Conservation (phyloP, 2,797 vertebrate genomes). For the Acomys russatus region DNA sequence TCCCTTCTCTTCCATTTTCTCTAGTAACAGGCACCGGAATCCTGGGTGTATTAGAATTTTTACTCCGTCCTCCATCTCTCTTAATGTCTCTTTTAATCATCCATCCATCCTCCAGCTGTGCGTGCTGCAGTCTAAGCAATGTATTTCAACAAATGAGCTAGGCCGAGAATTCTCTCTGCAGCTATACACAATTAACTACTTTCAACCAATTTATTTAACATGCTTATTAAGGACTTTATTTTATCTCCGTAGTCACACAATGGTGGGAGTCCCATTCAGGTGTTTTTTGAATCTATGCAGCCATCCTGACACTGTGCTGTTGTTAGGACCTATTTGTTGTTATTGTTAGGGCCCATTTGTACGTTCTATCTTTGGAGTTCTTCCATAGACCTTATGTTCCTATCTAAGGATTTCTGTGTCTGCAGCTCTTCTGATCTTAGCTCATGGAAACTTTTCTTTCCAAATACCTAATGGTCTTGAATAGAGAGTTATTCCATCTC, state of each 20-base stretch:
- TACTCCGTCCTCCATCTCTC: neutral
- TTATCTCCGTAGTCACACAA: neutral
- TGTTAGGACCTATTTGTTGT: too few species aligned
- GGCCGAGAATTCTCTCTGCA: constrained; percentile 7
- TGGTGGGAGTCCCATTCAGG: neutral
- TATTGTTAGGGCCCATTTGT: too few species aligned
- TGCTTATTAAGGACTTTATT: neutral
- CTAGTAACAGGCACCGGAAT: neutral
- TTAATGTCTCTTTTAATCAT: constrained; percentile 29
- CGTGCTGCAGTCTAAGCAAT: neutral
- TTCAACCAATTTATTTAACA: neutral
- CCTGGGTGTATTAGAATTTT: neutral
- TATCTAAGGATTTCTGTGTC: neutral
- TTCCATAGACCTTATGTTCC: neutral
- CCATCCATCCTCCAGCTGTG: neutral
- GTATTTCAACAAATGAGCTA: constrained; percentile 26
- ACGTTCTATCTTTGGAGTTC: neutral
- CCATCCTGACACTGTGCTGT: neutral
- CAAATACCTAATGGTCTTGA: neutral
- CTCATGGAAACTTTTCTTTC: neutral
- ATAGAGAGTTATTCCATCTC: neutral
- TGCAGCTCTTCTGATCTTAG: neutral
- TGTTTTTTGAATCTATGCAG: neutral
- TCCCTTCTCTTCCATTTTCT: neutral
- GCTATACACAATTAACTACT: neutral